Base-by-base conservation (phyloP, 2,113 vertebrate genomes). In the Halichoerus grypus region DNA sequence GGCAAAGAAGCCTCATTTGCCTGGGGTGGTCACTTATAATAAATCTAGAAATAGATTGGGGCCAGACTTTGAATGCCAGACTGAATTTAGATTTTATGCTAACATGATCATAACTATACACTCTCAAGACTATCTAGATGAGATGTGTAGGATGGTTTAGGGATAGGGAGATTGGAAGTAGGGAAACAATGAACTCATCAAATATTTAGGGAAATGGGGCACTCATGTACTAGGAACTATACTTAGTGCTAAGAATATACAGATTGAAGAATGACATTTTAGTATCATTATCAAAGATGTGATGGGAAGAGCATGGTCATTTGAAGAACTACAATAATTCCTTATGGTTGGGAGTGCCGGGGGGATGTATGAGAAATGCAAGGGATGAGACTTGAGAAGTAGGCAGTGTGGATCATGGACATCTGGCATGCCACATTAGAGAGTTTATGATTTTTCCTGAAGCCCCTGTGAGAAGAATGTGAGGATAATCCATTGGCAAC, bases 401-500 rank as follows among this genome's bases (percentile, higher is more conserved):
- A 63, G 42, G 28, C 46, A 31, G 15, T 7, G 31, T 42, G 67
- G 42, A 21, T n/a, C 46, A 15, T 26, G 53, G n/a, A 79, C 69
- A 63, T 72, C 42, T 63, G 93, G 49, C 71, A 26, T 63, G 79
- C 55, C 90, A 49, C 21, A 8, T 46, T 85, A 36, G 53, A 69
- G 83, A 79, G 79, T 11, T 76, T 72, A 79, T 61, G 59, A 26
- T 46, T 91, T 91, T 93, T 67, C 74, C 85, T 39, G 71, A 63
- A 80, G 24, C 53, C 42, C 55, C n/a, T n/a, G 4, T 86, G 74
- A 18, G 46, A 81, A 74, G 74, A 91, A 86, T 65, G 55, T 65
- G 80, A 93, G 69, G 90, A 55, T 85, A 88, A 80, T 72, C 84
- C 77, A 95, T 72, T 79, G 93, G 82, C 26, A 95, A 71, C 77